Conservation (phyloP, 1,140 invertebrate species). For the Drosophila equinoxialis region DNA sequence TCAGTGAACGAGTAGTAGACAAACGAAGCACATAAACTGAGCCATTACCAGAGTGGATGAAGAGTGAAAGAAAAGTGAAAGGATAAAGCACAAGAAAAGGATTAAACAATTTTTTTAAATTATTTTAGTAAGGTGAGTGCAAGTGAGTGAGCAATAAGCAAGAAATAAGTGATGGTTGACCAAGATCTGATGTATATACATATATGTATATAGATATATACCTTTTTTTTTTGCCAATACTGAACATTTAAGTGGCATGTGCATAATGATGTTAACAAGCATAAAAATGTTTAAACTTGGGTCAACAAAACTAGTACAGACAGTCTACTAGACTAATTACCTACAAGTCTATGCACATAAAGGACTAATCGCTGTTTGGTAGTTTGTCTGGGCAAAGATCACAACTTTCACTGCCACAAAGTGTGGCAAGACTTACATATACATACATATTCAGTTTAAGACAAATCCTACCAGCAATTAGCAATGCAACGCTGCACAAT, state of each 20-base stretch:
- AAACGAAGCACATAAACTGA: constrained; percentile 52
- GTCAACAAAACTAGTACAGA: too few species aligned
- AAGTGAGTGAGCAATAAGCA: background rate
- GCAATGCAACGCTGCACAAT: constrained; percentile 77
- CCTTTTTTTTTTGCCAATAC: too few species aligned
- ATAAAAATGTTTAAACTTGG: too few species aligned
- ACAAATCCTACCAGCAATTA: constrained; percentile 47
- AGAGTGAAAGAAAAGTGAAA: constrained; percentile 58
- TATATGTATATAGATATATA: too few species aligned
- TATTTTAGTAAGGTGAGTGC: constrained; percentile 1
- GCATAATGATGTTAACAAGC: too few species aligned
- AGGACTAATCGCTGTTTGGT: background rate
- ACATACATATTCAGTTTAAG: background rate
- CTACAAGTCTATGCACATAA: background rate
- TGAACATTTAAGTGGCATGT: too few species aligned
- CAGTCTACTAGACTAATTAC: too few species aligned
- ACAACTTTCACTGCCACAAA: constrained; percentile 65
- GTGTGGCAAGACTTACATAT: constrained; percentile 17
- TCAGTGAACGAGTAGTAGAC: constrained; percentile 72
- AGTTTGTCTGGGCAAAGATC: background rate
- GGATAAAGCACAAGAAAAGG: constrained; percentile 67
- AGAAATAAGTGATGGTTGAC: background rate
- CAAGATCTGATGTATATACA: too few species aligned
- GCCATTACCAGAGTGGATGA: constrained; percentile 39
- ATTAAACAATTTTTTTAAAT: constrained; percentile 35